Conservation (phyloP, 2,888 invertebrate species). For the Polydrusus pterygomalis region DNA sequence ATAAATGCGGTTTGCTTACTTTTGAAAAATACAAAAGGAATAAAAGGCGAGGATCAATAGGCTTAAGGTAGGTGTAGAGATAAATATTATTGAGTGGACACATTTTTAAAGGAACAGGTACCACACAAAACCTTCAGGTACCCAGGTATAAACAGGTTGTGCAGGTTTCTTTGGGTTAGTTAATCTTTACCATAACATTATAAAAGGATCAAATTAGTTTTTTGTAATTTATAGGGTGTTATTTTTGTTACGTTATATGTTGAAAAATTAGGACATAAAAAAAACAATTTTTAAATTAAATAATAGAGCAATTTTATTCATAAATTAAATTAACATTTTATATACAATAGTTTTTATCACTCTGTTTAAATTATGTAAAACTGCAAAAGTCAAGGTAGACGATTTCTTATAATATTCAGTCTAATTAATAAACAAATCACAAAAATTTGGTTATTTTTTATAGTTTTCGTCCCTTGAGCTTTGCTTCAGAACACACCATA, state of each 20-base stretch:
- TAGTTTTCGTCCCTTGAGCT: conserved; percentile 43
- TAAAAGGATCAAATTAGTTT: conserved; percentile 13
- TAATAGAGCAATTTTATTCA: conserved; percentile 53
- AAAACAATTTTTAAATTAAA: conserved; percentile 39
- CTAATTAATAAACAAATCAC: conserved; percentile 49
- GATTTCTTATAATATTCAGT: conserved; percentile 52
- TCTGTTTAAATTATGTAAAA: conserved; percentile 42
- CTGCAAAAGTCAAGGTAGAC: conserved; percentile 49
- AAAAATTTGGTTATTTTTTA: conserved; percentile 44
- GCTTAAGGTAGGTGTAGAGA: conserved; percentile 52
- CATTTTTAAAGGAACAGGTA: conserved; percentile 51
- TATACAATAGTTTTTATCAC: conserved; percentile 37
- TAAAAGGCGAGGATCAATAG: conserved; percentile 48
- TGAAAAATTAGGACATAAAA: conserved; percentile 5
- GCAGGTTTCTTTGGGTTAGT: conserved; percentile 47
- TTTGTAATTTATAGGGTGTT: conserved; percentile 20
- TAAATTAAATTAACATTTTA: conserved; percentile 55
- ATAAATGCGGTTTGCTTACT: conserved; percentile 51
- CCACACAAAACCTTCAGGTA: conserved; percentile 48
- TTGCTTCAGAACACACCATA: conserved; percentile 51
- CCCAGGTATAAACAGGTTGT: conserved; percentile 34
- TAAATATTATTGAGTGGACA: conserved; percentile 55
- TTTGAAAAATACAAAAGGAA: conserved; percentile 42
- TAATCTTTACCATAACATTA: conserved; percentile 37
- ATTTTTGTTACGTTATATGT: conserved; percentile 22